These are phyloP conservation scores for Philhelius pedissequus DNA, from an alignment of 2,888 invertebrate genomes.

Conservation along the genomic window DNA sequence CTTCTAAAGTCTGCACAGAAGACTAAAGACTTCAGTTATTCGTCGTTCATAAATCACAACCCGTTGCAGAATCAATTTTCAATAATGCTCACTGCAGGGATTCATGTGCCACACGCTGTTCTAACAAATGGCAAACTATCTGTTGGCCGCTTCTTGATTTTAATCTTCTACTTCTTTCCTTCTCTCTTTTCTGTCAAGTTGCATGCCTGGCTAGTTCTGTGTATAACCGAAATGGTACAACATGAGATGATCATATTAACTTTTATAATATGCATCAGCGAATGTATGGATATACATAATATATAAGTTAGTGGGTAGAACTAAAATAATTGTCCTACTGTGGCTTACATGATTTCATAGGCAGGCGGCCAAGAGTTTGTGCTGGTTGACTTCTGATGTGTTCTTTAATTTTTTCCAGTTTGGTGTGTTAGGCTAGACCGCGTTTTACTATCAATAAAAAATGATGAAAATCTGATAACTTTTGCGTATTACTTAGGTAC, in stretches of 20 bases:
- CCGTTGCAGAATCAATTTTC: conserved; percentile 71
- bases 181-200: conserved; percentile 19
- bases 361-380: conserved; percentile 26
- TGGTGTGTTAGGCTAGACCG: conserved; percentile 26
- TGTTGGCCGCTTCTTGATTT: conserved; percentile 72
- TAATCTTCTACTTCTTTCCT: conserved; percentile 63
- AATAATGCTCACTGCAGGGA: conserved; percentile 71
- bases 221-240: conserved; percentile 19
- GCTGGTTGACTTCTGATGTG: background rate
- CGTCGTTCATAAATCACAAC: conserved; percentile 69
- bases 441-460: background rate
- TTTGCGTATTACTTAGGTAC: background rate
- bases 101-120: conserved; percentile 71
- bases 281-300: background rate
- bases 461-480: background rate
- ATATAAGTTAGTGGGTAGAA: conserved; percentile 7
- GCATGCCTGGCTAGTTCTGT: conserved; percentile 10
- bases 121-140: conserved; percentile 71
- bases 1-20: background rate
- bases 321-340: conserved; percentile 52
- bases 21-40: conserved; percentile 54
- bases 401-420: background rate
- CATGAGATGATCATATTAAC: background rate
- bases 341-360: conserved; percentile 53
- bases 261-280: background rate